phyloP scores from a whole-genome alignment of 2,888 invertebrate species.

The Lithophane ornitopus region DNA sequence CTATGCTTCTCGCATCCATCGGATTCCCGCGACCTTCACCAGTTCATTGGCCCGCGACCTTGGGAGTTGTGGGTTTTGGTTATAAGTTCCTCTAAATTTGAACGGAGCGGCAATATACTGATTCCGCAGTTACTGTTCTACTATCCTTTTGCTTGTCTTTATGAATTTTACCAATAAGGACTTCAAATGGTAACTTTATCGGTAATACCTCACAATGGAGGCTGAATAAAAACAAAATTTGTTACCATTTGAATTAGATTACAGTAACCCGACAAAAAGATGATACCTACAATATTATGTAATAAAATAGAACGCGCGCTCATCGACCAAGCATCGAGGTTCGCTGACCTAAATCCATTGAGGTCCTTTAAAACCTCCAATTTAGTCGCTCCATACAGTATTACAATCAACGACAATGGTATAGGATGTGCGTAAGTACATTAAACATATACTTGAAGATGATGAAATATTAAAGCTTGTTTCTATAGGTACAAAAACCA shows the following conservation, averaged over 20 bases:
- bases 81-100: background rate
- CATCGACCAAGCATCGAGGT: conserved; percentile 32
- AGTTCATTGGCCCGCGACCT: background rate
- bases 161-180: background rate
- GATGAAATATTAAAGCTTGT: background rate
- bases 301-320: conserved; percentile 12
- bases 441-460: too few relatives aligned
- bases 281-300: background rate
- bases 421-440: background rate
- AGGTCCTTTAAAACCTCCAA: conserved; percentile 25
- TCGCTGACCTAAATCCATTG: conserved; percentile 46
- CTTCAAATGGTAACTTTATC: background rate
- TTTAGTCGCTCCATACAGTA: background rate
- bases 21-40: background rate
- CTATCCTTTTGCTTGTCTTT: background rate
- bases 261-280: background rate
- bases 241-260: background rate
- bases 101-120: background rate
- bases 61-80: background rate
- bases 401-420: conserved; percentile 3
- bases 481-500: background rate
- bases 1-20: background rate
- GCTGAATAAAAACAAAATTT: conserved; percentile 1
- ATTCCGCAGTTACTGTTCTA: background rate
- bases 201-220: background rate